Base-by-base conservation (phyloP, 2,113 vertebrate species). In the Climacteris rufus region DNA sequence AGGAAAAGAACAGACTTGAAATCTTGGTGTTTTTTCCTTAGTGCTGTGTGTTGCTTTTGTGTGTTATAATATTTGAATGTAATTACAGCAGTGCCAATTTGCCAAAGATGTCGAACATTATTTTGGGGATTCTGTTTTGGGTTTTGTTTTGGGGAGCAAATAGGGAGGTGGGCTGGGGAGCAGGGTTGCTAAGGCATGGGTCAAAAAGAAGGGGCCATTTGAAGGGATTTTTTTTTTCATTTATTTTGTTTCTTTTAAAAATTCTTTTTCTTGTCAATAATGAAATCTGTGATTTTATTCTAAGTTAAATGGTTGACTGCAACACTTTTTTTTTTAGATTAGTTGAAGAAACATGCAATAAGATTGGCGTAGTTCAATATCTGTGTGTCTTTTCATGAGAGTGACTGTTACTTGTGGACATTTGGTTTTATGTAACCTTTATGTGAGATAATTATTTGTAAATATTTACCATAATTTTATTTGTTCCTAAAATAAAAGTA, bases 391-490 rank as follows among this genome's bases (percentile, higher is more conserved):
- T 98, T 98, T 98, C 98, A 99, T 98, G 98, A 97, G 99, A 99
- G 99, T 99, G 99, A 99, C 98, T 99, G 99, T 99, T 99, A 98
- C 98, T 99, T 99, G 99, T 99, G 99, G 98, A 98, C 98, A 98
- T 99, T 98, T 97, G 97, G 98, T 99, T 98, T 99, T 99, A 99
- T 99, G 99, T 99, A 99, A 98, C 98, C 98, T 99, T 99, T 99
- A 99, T 99, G 99, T 99, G 99, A 99, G 98, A 99, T 99, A 99
- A 99, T 99, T 99, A 99, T 99, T 99, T 99, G 99, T 99, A 99
- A 99, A 99, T 99, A 99, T 99, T 99, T 99, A 98, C 99, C 98
- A 99, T 99, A 99, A 99, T 99, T 99, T 99, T 99, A 99, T 99
- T 99, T 98, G 98, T 99, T 99, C 98, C 98, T 99, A 99, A 99